Evolutionary conservation across 2,797 vertebrate genomes (phyloP).

Genomic region (Okamejei kenojei): DNA sequence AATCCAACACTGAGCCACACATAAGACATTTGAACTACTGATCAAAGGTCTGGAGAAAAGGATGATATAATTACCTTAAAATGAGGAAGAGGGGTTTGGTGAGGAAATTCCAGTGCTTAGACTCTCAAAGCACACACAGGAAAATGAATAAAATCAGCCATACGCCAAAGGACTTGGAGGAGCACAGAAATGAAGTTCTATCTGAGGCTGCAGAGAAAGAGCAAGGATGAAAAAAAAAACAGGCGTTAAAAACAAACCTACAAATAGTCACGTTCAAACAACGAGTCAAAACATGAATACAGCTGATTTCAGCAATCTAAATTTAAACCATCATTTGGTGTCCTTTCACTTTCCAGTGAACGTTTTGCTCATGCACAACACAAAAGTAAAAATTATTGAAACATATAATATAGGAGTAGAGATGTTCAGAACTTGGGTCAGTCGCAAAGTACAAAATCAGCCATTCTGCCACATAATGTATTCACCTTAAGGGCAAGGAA

Average conservation of each 20-base stretch:
- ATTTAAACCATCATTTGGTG: not conserved
- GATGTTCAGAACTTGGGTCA: too few species aligned
- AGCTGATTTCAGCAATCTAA: not conserved
- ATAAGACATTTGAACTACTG: not conserved
- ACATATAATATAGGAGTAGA: not conserved
- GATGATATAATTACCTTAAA: not conserved
- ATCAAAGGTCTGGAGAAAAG: not conserved
- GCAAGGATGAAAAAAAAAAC: too few species aligned
- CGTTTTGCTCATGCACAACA: not conserved
- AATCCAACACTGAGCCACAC: not conserved
- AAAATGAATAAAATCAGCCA: not conserved
- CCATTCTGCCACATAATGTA: too few species aligned
- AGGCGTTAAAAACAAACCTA: not conserved
- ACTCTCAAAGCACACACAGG: not conserved
- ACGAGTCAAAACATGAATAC: not conserved
- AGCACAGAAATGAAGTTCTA: not conserved
- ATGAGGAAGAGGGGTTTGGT: not conserved
- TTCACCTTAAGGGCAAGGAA: too few species aligned
- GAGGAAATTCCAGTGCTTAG: not conserved
- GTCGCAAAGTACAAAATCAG: too few species aligned
- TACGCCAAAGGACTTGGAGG: not conserved
- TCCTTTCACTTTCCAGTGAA: not conserved
- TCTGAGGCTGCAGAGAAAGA: not conserved
- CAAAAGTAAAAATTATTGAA: not conserved
- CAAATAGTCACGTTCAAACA: not conserved